These are phyloP conservation scores for Ciona savignyi DNA, from an alignment of 23 tunicate species.

Conservation along the genomic window DNA sequence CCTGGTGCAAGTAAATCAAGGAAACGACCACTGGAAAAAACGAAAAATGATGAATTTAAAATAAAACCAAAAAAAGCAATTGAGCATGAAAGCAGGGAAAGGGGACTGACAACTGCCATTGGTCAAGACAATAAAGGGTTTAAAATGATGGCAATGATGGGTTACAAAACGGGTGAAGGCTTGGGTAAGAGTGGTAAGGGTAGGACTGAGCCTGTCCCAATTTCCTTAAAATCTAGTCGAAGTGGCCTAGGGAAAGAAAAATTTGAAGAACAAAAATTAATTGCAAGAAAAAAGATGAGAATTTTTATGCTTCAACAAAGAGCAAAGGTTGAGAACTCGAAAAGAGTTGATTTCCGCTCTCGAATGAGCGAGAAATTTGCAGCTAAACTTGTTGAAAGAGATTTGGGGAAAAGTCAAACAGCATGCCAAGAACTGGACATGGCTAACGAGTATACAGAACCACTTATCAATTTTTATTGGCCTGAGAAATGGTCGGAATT, in stretches of 20 bases:
- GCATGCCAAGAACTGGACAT: conserved; percentile 57
- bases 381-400: conserved; percentile 40
- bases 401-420: conserved; percentile 76
- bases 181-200: conserved; percentile 74
- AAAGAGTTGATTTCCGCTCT: conserved; percentile 53
- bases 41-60: conserved; percentile 25
- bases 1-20: not conserved
- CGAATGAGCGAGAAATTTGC: conserved; percentile 62
- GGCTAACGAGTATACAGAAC: conserved; percentile 15
- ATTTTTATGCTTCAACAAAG: conserved; percentile 25
- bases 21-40: conserved; percentile 41
- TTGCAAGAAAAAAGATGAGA: conserved; percentile 21
- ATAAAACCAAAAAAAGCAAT: conserved; percentile 23
- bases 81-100: conserved; percentile 64
- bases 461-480: conserved; percentile 66
- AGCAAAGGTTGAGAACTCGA: conserved; percentile 30
- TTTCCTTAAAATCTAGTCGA: conserved; percentile 51
- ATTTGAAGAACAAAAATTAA: conserved; percentile 35
- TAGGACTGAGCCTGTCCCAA: conserved; percentile 72
- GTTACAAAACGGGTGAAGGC: conserved; percentile 79
- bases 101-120: conserved; percentile 56
- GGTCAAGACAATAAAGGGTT: conserved; percentile 69
- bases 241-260: conserved; percentile 81
- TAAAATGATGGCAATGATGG: conserved; percentile 87
- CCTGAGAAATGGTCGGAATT: conserved; percentile 3